A percentile compares a stretch with the other conserved stretches of the same genome.
phyloP scores from a whole-genome alignment of 2,797 vertebrate genomes.

The Acipenser transmontanus region DNA sequence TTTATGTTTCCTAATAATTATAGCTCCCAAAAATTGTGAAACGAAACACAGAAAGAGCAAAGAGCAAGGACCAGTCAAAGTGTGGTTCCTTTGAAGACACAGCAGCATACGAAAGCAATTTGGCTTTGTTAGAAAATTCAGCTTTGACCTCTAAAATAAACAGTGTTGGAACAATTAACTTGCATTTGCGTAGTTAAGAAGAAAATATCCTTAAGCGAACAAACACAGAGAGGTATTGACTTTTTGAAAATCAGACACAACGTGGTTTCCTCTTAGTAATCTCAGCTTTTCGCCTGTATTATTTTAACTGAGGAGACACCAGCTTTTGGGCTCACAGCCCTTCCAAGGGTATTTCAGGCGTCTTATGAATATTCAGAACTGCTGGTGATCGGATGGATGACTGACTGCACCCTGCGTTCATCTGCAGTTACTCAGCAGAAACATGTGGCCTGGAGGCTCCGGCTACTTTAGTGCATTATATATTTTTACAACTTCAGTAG shows the following conservation, averaged over 20 bases:
- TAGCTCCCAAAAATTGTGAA: too few relatives aligned
- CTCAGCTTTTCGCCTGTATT: not conserved
- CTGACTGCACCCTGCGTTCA: not conserved
- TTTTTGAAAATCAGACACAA: conserved; percentile 15
- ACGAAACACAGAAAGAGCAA: too few relatives aligned
- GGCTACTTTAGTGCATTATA: too few relatives aligned
- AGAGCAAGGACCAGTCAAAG: too few relatives aligned
- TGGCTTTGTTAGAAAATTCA: conserved; percentile 12
- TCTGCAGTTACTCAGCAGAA: not conserved
- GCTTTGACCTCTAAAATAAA: conserved; percentile 17
- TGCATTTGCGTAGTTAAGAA: not conserved
- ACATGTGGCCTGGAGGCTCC: too few relatives aligned
- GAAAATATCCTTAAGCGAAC: conserved; percentile 4
- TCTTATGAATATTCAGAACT: conserved; percentile 1
- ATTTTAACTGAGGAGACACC: conserved; percentile 6
- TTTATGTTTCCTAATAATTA: too few relatives aligned
- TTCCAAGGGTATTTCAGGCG: not conserved
- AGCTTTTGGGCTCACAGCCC: not conserved
- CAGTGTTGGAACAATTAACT: conserved; percentile 10
- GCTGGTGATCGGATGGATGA: not conserved
- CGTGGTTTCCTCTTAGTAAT: conserved; percentile 9
- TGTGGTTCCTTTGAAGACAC: too few relatives aligned
- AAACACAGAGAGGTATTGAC: conserved; percentile 8
- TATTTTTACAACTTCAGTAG: too few relatives aligned
- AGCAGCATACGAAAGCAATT: conserved; percentile 21